A percentile compares a stretch with the other conserved stretches of the same genome.
Conservation (phyloP, 1,140 invertebrate species). For the Orchesella cincta region DNA sequence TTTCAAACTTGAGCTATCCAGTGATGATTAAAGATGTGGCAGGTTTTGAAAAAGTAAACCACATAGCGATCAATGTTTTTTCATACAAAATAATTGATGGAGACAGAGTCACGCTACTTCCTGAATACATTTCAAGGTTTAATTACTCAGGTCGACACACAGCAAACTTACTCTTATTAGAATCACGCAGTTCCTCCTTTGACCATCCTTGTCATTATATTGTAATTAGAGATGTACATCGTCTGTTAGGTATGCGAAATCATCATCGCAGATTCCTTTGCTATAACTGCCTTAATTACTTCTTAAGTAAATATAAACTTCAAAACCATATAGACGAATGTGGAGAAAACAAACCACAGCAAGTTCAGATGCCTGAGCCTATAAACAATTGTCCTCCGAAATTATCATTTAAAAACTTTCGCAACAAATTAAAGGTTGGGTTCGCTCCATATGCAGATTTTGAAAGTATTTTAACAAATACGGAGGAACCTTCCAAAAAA, state of each 20-base stretch:
- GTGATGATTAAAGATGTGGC: background rate
- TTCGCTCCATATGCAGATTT: background rate
- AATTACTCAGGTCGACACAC: background rate
- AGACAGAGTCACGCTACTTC: background rate
- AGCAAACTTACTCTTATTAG: background rate
- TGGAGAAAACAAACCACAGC: background rate
- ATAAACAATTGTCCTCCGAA: background rate
- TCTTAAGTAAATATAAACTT: background rate
- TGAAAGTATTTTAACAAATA: background rate
- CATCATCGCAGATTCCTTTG: background rate
- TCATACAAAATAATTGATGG: background rate
- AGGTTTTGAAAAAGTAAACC: background rate
- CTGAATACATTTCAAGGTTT: background rate
- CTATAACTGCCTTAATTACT: background rate
- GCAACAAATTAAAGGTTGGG: background rate
- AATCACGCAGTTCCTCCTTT: too few relatives aligned
- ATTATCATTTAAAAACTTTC: background rate
- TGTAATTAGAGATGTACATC: background rate
- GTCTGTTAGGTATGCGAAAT: background rate
- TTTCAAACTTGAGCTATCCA: background rate
- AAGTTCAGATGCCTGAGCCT: background rate
- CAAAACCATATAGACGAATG: background rate
- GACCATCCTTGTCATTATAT: background rate
- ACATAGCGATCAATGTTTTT: background rate
- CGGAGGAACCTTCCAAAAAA: background rate